phyloP scores from a whole-genome alignment of 2,113 vertebrate genomes.

The Rhea pennata region DNA sequence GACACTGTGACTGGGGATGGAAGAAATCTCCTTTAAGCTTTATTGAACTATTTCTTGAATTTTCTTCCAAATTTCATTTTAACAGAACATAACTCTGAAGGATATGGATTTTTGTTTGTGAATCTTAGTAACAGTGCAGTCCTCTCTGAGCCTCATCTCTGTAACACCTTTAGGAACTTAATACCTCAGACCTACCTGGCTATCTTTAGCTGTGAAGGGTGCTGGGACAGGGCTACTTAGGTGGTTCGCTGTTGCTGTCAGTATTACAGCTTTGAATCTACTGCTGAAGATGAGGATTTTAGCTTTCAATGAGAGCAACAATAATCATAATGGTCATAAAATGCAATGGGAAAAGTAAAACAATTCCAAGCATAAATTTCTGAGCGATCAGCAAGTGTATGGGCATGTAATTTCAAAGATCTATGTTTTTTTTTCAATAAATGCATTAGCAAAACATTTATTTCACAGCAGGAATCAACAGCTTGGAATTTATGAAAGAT shows the following conservation, averaged over 20 bases:
- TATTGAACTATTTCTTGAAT: not conserved
- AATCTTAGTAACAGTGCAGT: not conserved
- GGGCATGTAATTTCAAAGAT: slow-evolving; percentile 8
- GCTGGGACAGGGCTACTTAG: not conserved
- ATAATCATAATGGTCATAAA: not conserved
- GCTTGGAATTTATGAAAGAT: slow-evolving; percentile 2
- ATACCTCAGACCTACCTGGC: not conserved
- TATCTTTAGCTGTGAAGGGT: not conserved
- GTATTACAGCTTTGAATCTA: not conserved
- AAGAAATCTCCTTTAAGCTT: not conserved
- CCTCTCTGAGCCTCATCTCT: not conserved
- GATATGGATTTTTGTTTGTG: not conserved
- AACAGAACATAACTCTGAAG: not conserved
- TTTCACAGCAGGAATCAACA: slow-evolving; percentile 20
- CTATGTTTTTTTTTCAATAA: slow-evolving; percentile 31
- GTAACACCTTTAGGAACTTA: not conserved
- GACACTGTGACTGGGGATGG: not conserved
- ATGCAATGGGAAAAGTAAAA: not conserved
- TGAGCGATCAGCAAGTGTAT: not conserved
- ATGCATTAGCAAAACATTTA: slow-evolving; percentile 18
- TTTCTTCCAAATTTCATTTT: not conserved
- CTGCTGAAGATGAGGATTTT: slow-evolving; percentile 17
- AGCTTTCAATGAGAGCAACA: not conserved
- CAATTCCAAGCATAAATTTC: not conserved
- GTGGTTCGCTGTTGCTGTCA: not conserved